Evolutionary conservation across 1,140 invertebrate genomes (phyloP), one percentile per base, ranked within the genome.

Genomic region (Dinoponera quadriceps): DNA sequence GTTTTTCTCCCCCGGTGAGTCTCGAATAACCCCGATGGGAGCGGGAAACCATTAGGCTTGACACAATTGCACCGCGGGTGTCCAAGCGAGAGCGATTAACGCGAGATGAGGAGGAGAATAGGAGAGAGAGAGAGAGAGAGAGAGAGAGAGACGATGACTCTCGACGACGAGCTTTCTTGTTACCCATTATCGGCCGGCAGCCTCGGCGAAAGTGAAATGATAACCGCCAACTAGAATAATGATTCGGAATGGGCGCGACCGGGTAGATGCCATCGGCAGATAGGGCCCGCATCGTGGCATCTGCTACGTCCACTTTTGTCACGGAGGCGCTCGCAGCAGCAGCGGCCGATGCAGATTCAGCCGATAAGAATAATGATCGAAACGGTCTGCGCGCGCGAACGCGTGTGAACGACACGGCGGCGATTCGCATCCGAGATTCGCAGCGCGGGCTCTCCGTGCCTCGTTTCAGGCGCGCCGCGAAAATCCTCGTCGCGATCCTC

Each of bases 1-100:
- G 33, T n/a, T 80, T 68, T 84, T 60, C 29, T 22, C 55, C 29
- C 0, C n/a, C 11, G 25, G 9, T 78, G 11, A 48, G n/a, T 7
- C 22, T 69, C 9, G 48, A 27, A 57, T 44, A 66, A 57, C 38
- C 83, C 77, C 77, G 33, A 71, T 77, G 71, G 78, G 49, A 78
- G 84, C 80, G 83, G 38, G 85, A 88, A 88, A 88, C 88, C 90
- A 92, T 92, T 90, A 89, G 86, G 78, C 60, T 59, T 74, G 75
- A 82, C 77, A 91, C 88, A 91, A 91, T 92, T 87, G 90, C 91
- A 63, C 88, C 63, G 81, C 91, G 88, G 91, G 91, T 87, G 91
- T 88, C 84, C 85, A 65, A n/a, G 63, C 55, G 29, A 57, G 54
- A 60, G n/a, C 27, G 33, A 25, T n/a, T 20, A 55, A 27, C 20